A percentile compares a stretch with the other conserved stretches of the same genome.
phyloP scores from a whole-genome alignment of 2,797 vertebrate species.

The Rallus crepitans region DNA sequence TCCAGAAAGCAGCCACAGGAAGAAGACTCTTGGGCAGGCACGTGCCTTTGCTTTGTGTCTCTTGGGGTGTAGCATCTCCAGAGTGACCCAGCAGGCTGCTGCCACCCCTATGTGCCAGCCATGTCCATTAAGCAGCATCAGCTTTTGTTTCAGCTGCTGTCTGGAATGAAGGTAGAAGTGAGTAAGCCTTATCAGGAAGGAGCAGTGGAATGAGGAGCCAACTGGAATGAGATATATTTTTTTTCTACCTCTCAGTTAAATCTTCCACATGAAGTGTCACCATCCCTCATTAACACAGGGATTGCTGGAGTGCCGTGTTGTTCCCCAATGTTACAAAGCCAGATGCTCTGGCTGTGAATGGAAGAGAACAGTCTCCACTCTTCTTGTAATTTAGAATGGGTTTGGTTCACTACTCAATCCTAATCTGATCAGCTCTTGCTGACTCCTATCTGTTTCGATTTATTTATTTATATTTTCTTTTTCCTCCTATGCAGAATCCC shows the following conservation, averaged over 20 bases:
- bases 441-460: background rate
- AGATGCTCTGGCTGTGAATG: conserved; percentile 7
- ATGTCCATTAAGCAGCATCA: background rate
- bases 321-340: conserved; percentile 7
- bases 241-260: background rate
- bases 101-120: rapidly evolving
- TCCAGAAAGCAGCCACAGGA: background rate
- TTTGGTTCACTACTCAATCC: background rate
- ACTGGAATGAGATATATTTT: background rate
- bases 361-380: background rate
- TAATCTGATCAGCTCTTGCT: background rate
- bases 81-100: background rate
- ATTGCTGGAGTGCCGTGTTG: background rate
- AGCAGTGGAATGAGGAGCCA: background rate
- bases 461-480: background rate
- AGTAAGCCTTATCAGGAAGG: background rate
- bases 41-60: background rate
- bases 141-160: background rate
- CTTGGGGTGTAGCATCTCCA: background rate
- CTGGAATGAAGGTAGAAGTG: background rate
- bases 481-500: background rate
- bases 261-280: background rate
- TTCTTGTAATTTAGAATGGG: background rate
- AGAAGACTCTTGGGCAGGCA: background rate
- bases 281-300: rapidly evolving